A percentile compares a stretch with the other conserved stretches of the same genome.
These are phyloP conservation scores for Corythornis leucogaster DNA, from an alignment of 2,797 vertebrate species.

Conservation along the genomic window DNA sequence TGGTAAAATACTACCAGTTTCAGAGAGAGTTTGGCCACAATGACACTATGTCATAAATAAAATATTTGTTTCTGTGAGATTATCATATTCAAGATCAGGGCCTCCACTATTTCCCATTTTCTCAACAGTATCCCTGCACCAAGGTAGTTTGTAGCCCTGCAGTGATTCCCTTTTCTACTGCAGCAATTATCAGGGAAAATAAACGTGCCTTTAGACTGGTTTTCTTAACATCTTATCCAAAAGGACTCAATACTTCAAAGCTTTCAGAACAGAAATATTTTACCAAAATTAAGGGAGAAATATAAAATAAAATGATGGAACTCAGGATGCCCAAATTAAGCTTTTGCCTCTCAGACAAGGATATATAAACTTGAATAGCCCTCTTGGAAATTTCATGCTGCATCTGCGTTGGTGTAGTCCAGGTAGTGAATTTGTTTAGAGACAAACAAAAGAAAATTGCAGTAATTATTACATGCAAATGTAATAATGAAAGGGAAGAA, in stretches of 20 bases:
- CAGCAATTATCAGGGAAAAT: slow-evolving; percentile 24
- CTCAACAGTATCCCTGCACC: background rate
- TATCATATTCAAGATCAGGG: background rate
- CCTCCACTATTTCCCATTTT: background rate
- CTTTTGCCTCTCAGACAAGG: background rate
- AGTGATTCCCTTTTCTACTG: background rate
- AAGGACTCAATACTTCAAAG: background rate
- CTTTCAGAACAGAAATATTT: background rate
- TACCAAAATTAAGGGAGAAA: background rate
- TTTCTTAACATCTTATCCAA: slow-evolving; percentile 3
- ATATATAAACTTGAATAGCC: background rate
- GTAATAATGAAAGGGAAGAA: slow-evolving; percentile 49
- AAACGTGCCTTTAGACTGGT: background rate
- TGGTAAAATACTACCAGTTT: background rate
- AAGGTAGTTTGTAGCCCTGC: background rate
- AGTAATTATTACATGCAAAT: slow-evolving; percentile 38
- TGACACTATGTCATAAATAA: background rate
- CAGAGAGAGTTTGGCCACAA: background rate
- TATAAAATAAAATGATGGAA: background rate
- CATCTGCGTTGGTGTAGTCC: background rate
- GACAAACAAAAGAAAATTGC: slow-evolving; percentile 42
- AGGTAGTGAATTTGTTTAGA: slow-evolving; percentile 10
- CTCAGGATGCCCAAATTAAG: background rate
- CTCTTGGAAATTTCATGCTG: slow-evolving; percentile 7
- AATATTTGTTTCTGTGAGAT: slow-evolving; percentile 5